phyloP scores from a whole-genome alignment of 2,797 vertebrate genomes.

The Lacerta viridis region DNA sequence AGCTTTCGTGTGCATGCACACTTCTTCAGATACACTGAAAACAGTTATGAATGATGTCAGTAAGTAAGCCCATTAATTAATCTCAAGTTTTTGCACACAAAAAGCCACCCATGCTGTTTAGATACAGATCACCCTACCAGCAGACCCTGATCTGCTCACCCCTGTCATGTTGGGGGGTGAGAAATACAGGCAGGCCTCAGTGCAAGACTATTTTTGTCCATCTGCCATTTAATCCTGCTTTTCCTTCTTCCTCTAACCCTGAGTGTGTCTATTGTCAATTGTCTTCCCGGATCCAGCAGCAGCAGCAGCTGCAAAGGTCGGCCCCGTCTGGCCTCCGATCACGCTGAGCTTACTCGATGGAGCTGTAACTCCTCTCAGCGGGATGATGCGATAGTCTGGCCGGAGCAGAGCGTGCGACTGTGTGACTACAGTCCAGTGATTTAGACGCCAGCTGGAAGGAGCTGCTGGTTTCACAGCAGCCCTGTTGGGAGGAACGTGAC shows the following conservation, averaged over 20 bases:
- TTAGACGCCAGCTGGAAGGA: background rate
- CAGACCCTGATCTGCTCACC: too few species aligned
- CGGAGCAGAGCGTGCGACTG: background rate
- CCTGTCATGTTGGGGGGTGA: too few species aligned
- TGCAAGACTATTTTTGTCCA: background rate
- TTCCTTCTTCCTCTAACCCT: background rate
- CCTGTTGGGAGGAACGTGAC: background rate
- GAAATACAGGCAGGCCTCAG: background rate
- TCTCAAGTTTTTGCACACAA: too few species aligned
- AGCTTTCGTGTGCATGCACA: too few species aligned
- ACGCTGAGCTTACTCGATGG: background rate
- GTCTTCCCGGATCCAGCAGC: background rate
- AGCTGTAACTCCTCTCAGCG: too few species aligned
- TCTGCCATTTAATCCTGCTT: background rate
- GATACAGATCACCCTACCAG: too few species aligned
- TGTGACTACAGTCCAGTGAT: background rate
- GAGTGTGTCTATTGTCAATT: background rate
- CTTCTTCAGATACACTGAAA: too few species aligned
- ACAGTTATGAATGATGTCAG: too few species aligned
- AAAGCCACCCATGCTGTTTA: too few species aligned
- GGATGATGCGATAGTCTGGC: background rate
- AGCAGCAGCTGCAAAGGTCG: background rate
- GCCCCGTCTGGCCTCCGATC: background rate
- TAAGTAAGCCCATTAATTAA: too few species aligned
- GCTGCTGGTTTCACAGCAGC: background rate